Base-by-base conservation (phyloP, 92 coral and sea anemone genomes). In the Heteractis magnifica region DNA sequence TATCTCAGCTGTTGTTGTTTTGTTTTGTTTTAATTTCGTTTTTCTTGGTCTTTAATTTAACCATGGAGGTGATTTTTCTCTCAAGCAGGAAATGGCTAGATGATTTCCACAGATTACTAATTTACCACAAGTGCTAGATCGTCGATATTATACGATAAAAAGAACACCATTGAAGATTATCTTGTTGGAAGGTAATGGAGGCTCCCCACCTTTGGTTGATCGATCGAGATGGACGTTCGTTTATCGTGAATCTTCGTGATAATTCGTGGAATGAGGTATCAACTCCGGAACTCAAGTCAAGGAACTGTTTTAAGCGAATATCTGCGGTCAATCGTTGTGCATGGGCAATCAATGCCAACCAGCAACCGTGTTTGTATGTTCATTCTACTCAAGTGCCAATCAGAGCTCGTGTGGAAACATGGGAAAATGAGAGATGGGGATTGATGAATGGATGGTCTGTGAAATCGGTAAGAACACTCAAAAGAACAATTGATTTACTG, bases 261-360 rank as follows among this genome's bases (percentile, higher is more conserved):
- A 93, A 93, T 53, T 84, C 91, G 4, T 93, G 98, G 98, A 92
- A 81, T 12, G 85, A 87, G n/a, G 85, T 93, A 51, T 84, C 95
- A 11, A 91, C 98, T 9, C 98, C 98, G 4, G 82, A 87, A 49
- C 94, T 93, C 68, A 92, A 94, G 49, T 93, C 98, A 2, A 87
- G 98, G 65, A 93, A 93, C 83, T 93, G 95, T 86, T 93, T 96
- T 77, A 96, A 96, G 80, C 94, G 99, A 41, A 81, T 96, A 56
- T 92, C 97, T 51, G 97, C 99, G 0, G 97, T 91, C 4, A 90
- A 86, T 56, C 73, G 87, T 15, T 96, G 99, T 94, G 99, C 99
- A 10, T 96, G 98, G 95, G 98, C 99, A 26, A 91, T 96, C n/a
- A 95, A 92, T 23, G 97, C 98, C 13, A 95, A 92, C 84, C 99